Conservation (phyloP, 1,140 invertebrate genomes). For the Drosophila lacteicornis region DNA sequence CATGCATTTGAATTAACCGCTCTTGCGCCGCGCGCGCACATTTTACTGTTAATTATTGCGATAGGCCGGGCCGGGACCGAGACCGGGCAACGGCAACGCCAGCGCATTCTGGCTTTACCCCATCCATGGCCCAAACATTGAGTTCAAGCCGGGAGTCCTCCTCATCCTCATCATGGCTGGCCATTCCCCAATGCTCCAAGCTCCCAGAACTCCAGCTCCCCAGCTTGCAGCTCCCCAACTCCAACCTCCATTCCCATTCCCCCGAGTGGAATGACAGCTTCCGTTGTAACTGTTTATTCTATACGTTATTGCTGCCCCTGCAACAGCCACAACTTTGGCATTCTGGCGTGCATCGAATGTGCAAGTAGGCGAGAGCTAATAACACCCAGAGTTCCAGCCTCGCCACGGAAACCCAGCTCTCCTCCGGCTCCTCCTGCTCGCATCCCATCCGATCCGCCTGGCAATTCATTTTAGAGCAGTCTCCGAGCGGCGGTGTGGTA, state of each 20-base stretch:
- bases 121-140: conserved; percentile 56
- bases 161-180: conserved; percentile 39
- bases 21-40: conserved; percentile 40
- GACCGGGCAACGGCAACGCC: conserved; percentile 32
- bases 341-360: conserved; percentile 84
- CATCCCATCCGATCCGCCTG: conserved; percentile 31
- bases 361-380: conserved; percentile 84
- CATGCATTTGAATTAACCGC: conserved; percentile 82
- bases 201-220: too few relatives aligned
- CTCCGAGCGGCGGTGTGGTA: conserved; percentile 59
- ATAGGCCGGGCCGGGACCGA: conserved; percentile 39
- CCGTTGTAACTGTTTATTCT: conserved; percentile 81
- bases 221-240: background rate
- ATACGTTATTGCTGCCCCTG: conserved; percentile 77
- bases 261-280: conserved; percentile 80
- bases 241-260: conserved; percentile 50
- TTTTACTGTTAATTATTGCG: conserved; percentile 83
- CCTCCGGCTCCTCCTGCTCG: background rate
- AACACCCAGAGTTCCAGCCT: conserved; percentile 61
- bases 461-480: conserved; percentile 79
- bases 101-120: conserved; percentile 61
- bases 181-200: conserved; percentile 28
- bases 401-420: conserved; percentile 9
- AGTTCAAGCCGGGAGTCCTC: conserved; percentile 48
- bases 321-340: conserved; percentile 60